Conservation (phyloP, 2,113 vertebrate species). For the Peromyscus polionotus region DNA sequence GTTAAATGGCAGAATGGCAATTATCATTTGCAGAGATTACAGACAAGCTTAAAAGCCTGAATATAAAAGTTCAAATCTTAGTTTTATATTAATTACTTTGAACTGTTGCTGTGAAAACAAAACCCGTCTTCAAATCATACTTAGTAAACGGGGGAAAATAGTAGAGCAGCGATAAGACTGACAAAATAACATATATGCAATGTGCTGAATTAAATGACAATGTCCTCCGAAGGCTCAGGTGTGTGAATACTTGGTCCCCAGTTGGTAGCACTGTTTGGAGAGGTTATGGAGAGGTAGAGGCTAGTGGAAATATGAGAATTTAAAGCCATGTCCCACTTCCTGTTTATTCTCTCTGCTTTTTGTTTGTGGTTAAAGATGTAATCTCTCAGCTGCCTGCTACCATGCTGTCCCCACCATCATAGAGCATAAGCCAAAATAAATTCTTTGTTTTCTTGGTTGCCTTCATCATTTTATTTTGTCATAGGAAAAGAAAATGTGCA, state of each 20-base stretch:
- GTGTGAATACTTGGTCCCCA: background rate
- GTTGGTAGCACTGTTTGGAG: background rate
- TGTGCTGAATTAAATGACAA: background rate
- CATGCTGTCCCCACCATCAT: background rate
- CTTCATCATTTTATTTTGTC: background rate
- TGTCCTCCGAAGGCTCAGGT: background rate
- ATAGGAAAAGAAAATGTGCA: background rate
- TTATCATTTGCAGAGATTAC: slow-evolving; percentile 11
- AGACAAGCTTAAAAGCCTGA: background rate
- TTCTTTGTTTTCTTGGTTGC: background rate
- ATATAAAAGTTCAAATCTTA: slow-evolving; percentile 16
- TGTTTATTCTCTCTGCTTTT: background rate
- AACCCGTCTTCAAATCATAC: background rate
- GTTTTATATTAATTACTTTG: background rate
- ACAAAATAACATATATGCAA: background rate
- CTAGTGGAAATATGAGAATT: background rate
- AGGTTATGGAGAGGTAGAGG: background rate
- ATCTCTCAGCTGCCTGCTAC: too few species aligned
- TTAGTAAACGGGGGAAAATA: background rate
- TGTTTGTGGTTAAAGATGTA: background rate
- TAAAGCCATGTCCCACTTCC: background rate
- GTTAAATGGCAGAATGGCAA: background rate
- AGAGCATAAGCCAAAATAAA: background rate
- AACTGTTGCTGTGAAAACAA: background rate
- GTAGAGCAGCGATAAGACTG: background rate